A percentile compares a stretch with the other conserved stretches of the same genome.
phyloP scores from a whole-genome alignment of 2,113 vertebrate genomes.

The Chamaea fasciata region DNA sequence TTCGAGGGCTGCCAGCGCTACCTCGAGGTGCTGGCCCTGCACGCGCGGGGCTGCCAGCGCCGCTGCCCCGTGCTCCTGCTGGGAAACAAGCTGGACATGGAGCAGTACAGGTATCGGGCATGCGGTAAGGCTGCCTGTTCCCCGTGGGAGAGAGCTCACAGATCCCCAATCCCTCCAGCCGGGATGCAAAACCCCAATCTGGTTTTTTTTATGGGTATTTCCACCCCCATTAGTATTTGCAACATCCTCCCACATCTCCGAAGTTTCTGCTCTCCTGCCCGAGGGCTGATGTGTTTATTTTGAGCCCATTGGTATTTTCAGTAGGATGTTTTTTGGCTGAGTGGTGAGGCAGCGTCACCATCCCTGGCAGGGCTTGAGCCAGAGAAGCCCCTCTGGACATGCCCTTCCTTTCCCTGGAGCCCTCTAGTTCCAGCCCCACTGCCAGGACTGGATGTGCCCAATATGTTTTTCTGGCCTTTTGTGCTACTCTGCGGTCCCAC shows the following conservation, averaged over 20 bases:
- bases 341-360: not conserved
- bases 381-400: not conserved
- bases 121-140: not conserved
- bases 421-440: not conserved
- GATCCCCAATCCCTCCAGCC: not conserved
- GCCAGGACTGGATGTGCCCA: not conserved
- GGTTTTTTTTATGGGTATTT: not conserved
- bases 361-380: not conserved
- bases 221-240: not conserved
- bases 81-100: constrained; percentile 94
- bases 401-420: not conserved
- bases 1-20: constrained; percentile 81
- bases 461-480: not conserved
- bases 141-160: not conserved
- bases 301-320: not conserved
- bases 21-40: constrained; percentile 76
- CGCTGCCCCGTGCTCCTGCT: constrained; percentile 77
- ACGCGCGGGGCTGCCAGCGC: constrained; percentile 68
- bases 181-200: not conserved
- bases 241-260: not conserved
- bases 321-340: not conserved
- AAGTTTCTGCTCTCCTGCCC: not conserved
- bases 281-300: not conserved
- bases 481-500: not conserved
- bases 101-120: constrained; percentile 81